phyloP scores from a whole-genome alignment of 2,797 vertebrate species.

The Picus viridis region DNA sequence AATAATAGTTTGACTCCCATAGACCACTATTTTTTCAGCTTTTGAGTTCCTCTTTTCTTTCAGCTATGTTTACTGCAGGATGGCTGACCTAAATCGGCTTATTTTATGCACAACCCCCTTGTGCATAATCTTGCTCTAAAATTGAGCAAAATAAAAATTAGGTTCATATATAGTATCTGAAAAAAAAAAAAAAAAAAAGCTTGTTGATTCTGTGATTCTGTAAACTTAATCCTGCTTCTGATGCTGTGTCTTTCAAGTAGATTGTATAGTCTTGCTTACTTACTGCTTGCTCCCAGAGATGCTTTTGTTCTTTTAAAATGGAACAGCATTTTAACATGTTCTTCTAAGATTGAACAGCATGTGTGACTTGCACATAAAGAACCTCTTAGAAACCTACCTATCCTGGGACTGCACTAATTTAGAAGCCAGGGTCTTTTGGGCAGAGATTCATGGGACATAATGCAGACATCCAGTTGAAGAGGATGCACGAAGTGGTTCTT shows the following conservation, averaged over 20 bases:
- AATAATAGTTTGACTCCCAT: neutral
- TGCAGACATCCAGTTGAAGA: neutral
- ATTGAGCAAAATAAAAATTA: neutral
- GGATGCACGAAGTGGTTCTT: neutral
- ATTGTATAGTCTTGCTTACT: neutral
- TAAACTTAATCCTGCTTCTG: neutral
- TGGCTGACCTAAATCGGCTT: neutral
- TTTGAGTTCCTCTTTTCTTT: neutral
- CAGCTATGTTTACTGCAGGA: neutral
- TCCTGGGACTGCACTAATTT: neutral
- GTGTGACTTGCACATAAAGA: neutral
- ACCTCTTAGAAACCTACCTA: neutral
- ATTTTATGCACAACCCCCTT: neutral
- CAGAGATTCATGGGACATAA: neutral
- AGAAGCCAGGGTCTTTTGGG: neutral
- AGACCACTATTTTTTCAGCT: neutral
- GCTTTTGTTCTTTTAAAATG: neutral
- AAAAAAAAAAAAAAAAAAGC: neutral
- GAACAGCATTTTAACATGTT: neutral
- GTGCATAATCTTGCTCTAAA: neutral
- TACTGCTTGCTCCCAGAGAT: neutral
- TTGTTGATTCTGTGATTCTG: too few species aligned
- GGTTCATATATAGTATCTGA: neutral
- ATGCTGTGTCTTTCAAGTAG: neutral
- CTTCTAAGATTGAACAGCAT: neutral